phyloP scores from a whole-genome alignment of 2,888 invertebrate species.

The Drosophila multiciliata region DNA sequence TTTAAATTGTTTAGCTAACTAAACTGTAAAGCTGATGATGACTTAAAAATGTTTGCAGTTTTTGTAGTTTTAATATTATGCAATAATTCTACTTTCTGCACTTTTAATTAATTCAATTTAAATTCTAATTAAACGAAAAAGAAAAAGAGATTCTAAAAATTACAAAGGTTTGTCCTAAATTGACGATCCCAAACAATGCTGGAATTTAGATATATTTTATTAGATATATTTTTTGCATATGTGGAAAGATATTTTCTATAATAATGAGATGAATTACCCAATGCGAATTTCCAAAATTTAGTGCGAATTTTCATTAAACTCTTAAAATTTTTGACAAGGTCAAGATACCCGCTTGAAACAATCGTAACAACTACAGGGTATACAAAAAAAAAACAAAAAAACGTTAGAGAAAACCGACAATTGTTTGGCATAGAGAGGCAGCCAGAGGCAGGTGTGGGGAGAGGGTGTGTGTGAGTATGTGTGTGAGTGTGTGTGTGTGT shows the following conservation, averaged over 20 bases:
- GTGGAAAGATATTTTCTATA: neutral
- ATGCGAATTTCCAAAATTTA: neutral
- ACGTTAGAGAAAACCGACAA: slow-evolving; percentile 80
- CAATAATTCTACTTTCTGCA: too few relatives aligned
- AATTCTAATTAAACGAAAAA: too few relatives aligned
- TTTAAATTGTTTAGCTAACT: neutral
- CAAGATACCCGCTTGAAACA: neutral
- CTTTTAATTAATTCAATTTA: too few relatives aligned
- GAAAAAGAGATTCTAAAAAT: too few relatives aligned
- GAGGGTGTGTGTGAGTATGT: slow-evolving; percentile 8
- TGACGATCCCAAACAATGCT: too few relatives aligned
- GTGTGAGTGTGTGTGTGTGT: slow-evolving; percentile 1
- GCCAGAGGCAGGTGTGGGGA: neutral
- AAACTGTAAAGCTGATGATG: neutral
- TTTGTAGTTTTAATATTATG: too few relatives aligned
- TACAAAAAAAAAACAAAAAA: slow-evolving; percentile 20
- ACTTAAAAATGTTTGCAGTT: neutral
- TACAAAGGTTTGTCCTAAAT: too few relatives aligned
- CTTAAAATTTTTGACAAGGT: neutral
- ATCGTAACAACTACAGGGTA: neutral
- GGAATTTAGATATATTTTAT: too few relatives aligned
- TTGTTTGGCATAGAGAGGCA: slow-evolving; percentile 63
- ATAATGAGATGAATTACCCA: neutral
- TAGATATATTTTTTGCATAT: too few relatives aligned
- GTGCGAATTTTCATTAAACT: neutral